Evolutionary conservation across 2,888 invertebrate species (phyloP).

Genomic region (Athalia rosae): DNA sequence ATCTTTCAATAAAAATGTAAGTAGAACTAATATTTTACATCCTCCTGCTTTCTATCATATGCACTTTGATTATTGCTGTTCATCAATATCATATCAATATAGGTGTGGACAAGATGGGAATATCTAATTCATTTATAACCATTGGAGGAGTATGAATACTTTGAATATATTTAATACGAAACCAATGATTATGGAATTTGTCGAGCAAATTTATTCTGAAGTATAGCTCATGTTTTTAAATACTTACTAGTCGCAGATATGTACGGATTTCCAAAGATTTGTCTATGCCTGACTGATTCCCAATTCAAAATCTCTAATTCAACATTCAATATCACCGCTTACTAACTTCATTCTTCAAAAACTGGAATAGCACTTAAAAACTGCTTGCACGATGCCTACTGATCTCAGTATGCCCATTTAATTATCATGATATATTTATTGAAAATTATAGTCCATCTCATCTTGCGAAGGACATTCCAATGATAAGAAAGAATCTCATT

Average conservation of each 20-base stretch:
- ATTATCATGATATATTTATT: constrained; percentile 45
- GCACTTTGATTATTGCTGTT: constrained; percentile 11
- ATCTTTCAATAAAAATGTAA: constrained; percentile 74
- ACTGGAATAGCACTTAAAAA: neutral
- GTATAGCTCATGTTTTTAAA: constrained; percentile 22
- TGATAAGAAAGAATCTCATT: constrained; percentile 70
- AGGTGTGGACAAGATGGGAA: constrained; percentile 43
- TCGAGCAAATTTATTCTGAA: constrained; percentile 41
- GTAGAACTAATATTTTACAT: constrained; percentile 50
- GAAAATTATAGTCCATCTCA: constrained; percentile 71
- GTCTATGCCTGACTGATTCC: constrained; percentile 14
- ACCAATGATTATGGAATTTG: constrained; percentile 22
- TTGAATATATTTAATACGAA: neutral
- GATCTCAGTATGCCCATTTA: neutral
- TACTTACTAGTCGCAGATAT: neutral
- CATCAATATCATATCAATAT: constrained; percentile 33
- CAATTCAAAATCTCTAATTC: neutral
- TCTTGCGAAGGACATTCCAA: constrained; percentile 71
- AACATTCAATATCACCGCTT: neutral
- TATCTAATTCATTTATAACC: constrained; percentile 34
- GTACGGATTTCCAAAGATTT: constrained; percentile 29
- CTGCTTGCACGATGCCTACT: constrained; percentile 18
- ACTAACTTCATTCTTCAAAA: constrained; percentile 6
- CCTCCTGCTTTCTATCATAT: constrained; percentile 3
- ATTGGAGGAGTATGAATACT: neutral